Evolutionary conservation across 2,888 invertebrate species (phyloP), one percentile per base, ranked within the genome.

Genomic region (Apamea sordens): DNA sequence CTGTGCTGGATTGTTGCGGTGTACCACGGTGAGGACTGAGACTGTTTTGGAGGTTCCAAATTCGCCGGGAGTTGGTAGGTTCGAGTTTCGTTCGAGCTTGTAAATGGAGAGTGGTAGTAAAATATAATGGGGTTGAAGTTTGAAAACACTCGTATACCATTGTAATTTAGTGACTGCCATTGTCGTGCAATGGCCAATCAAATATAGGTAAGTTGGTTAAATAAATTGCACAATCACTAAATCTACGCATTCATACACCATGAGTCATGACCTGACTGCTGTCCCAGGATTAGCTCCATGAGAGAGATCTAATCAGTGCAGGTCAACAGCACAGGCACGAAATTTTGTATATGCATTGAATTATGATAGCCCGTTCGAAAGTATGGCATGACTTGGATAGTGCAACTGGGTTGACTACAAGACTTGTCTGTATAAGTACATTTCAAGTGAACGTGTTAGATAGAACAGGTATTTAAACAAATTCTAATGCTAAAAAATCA

Each of bases 1-100:
- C 94, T 92, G 92, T 86, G 91, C 90, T 86, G 91, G 90, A 92
- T 93, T 92, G 91, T 87, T 89, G 84, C n/a, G 89, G 89, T 70
- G 24, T 84, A 79, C 76, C 74, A 92, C 89, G 83, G 87, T 74
- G 47, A 74, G 85, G 83, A 10, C 8, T 2, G 28, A 72, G 65
- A 81, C 74, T 85, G 76, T 80, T 88, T 77, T 59, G 74, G 76
- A 41, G 41, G 41, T 41, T 41, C 7, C 41, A 41, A 4, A 7
- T 41, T 41, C 67, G 64, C 44, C 3, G 56, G 41, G 47, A 69
- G 41, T 65, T 63, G 50, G 32, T 64, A 8, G 5, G 2, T 67
- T 68, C 68, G 90, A 88, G 79, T 79, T 76, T 65, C 18, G n/a
- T 80, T 89, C 84, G 90, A 86, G 74, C 3, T 67, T 59, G 47